Evolutionary conservation across 2,113 vertebrate species (phyloP), one percentile per base, ranked within the genome.

Genomic region (Neotoma lepida): DNA sequence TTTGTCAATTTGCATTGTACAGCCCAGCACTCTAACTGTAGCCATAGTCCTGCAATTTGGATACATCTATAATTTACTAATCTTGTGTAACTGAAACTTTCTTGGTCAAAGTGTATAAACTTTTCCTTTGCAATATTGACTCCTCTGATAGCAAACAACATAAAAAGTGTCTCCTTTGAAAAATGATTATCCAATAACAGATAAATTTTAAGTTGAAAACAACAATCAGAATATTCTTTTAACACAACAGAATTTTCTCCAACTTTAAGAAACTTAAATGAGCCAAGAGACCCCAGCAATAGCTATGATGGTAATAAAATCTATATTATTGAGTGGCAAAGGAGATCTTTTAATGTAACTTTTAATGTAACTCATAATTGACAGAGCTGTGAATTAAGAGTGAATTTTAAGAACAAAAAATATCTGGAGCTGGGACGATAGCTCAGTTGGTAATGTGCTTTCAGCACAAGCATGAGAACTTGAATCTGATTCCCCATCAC

Each of bases 401-500:
- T 85, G 33, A 92, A 96, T 94, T 88, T 95, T 95, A 93, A 94
- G 44, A 96, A 87, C 22, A n/a, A 93, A n/a, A 93, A 89, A 33
- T 33, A 46, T 17, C 9, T 12, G 4, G 4, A 46, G 6, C 15
- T 20, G 9, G 41, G 81, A 17, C 0, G 8, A 46, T 64, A 46
- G 15, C 28, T 85, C 26, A 64, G 58, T 85, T 64, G 54, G 22
- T 41, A 58, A 39, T 39, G 54, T 39, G 26, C 28, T 46, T 64
- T 28, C 39, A 63, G 17, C 28, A 44, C 1, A 64, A 64, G 15
- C 15, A 44, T 44, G 58, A 20, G 81, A 39, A 63, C 13, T 26
- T 64, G 15, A 63, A 4, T 63, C 35, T 44, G 39, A 44, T 30
- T 58, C 24, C 80, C 7, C 26, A 44, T 4, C 4, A 85, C 39